phyloP scores from a whole-genome alignment of 2,888 invertebrate species.

The Macroteleia sp. region DNA sequence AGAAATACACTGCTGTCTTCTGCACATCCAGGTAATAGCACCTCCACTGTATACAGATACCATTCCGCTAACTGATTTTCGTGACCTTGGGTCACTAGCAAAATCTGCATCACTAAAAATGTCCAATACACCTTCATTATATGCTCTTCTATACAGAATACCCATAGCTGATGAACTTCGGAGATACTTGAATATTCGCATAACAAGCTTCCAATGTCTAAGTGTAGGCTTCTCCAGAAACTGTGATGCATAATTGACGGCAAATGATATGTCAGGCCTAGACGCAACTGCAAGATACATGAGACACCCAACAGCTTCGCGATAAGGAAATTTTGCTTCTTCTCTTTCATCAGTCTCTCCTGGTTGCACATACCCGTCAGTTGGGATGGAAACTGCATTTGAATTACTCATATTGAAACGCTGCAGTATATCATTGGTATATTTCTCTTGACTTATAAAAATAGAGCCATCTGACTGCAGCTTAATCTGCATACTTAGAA shows the following conservation, averaged over 20 bases:
- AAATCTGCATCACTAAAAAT: conserved; percentile 33
- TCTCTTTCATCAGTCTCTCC: neutral
- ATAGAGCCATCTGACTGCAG: conserved; percentile 19
- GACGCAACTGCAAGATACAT: conserved; percentile 41
- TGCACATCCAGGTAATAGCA: conserved; percentile 22
- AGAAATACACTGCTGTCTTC: conserved; percentile 13
- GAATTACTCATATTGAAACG: conserved; percentile 10
- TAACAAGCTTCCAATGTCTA: conserved; percentile 52
- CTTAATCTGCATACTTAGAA: conserved; percentile 55
- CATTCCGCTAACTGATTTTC: conserved; percentile 20
- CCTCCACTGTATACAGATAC: conserved; percentile 10
- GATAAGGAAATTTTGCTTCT: conserved; percentile 7
- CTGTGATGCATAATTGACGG: conserved; percentile 49
- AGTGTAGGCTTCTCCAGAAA: conserved; percentile 35
- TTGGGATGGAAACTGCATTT: conserved; percentile 24
- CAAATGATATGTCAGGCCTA: conserved; percentile 63
- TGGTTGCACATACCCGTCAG: conserved; percentile 9
- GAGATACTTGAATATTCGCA: conserved; percentile 56
- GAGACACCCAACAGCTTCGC: conserved; percentile 34
- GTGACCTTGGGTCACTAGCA: conserved; percentile 4
- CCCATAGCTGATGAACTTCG: conserved; percentile 30
- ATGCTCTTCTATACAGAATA: neutral
- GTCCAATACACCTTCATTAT: no score
- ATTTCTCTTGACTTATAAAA: conserved; percentile 1
- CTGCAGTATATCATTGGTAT: neutral